Conservation (phyloP, 2,888 invertebrate species). For the Synergus gifuensis region DNA sequence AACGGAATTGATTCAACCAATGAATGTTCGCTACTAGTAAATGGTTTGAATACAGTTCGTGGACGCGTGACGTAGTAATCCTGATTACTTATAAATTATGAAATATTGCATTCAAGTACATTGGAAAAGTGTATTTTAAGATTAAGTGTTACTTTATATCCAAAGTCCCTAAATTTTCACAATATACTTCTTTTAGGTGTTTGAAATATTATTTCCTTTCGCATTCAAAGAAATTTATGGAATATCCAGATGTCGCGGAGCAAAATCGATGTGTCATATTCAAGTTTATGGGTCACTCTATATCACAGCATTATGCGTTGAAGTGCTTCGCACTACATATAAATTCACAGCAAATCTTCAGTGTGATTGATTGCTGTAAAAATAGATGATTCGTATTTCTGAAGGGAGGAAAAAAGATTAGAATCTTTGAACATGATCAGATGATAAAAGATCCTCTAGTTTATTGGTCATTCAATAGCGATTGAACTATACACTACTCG, state of each 20-base stretch:
- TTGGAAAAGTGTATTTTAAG: no score
- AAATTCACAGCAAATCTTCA: background rate
- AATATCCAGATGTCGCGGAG: background rate
- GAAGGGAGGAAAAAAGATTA: background rate
- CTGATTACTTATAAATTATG: background rate
- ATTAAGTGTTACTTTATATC: no score
- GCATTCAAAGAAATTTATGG: constrained; percentile 24
- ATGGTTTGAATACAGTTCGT: background rate
- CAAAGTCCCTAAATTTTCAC: background rate
- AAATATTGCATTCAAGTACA: no score
- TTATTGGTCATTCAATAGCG: constrained; percentile 14
- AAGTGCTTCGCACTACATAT: background rate
- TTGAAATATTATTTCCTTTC: constrained; percentile 16
- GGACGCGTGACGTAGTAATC: background rate
- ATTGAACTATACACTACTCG: constrained; percentile 14
- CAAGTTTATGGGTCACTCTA: constrained; percentile 27
- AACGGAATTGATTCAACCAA: constrained; percentile 30
- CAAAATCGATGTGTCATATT: constrained; percentile 16
- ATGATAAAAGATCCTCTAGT: constrained; percentile 26
- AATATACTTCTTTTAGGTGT: constrained; percentile 16
- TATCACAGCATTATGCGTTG: constrained; percentile 14
- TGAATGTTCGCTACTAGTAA: constrained; percentile 16
- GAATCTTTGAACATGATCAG: constrained; percentile 2
- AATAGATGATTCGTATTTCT: constrained; percentile 11
- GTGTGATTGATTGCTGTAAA: constrained; percentile 16